A percentile compares a stretch with the other conserved stretches of the same genome.
phyloP scores from a whole-genome alignment of 2,113 vertebrate genomes.

The Alaudala cheleensis region DNA sequence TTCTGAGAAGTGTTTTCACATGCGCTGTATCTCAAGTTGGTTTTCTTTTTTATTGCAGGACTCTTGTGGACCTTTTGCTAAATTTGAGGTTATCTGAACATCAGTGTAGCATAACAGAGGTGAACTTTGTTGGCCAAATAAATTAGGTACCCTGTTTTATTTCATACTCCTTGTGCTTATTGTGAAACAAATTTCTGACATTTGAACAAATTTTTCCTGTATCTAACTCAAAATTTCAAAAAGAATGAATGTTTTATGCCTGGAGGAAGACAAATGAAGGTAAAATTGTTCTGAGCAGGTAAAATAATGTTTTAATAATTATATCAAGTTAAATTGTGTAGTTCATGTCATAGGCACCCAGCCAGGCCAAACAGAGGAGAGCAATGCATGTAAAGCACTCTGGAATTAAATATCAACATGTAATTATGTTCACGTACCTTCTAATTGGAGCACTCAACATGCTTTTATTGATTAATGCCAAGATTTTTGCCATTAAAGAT shows the following conservation, averaged over 20 bases:
- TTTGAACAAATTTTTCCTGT: neutral
- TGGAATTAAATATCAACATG: neutral
- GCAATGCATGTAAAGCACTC: neutral
- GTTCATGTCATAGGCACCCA: neutral
- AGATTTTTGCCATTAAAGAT: neutral
- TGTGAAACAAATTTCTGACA: neutral
- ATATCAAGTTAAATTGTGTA: neutral
- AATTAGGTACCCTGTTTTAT: neutral
- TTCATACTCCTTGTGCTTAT: neutral
- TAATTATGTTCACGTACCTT: neutral
- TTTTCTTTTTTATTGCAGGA: slow-evolving; percentile 29
- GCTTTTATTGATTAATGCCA: neutral
- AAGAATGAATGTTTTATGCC: neutral
- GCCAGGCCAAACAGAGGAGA: neutral
- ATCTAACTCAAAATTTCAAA: neutral
- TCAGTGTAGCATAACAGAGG: neutral
- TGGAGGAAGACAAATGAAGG: slow-evolving; percentile 3
- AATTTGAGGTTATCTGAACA: neutral
- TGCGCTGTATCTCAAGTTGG: neutral
- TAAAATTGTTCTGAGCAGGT: slow-evolving; percentile 6
- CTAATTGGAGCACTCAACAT: neutral
- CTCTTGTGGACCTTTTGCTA: neutral
- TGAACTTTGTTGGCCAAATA: neutral
- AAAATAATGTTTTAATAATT: neutral
- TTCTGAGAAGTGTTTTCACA: neutral